A percentile compares a stretch with the other conserved stretches of the same genome.
phyloP scores from a whole-genome alignment of 1,140 invertebrate species.

The Araneus ventricosus region DNA sequence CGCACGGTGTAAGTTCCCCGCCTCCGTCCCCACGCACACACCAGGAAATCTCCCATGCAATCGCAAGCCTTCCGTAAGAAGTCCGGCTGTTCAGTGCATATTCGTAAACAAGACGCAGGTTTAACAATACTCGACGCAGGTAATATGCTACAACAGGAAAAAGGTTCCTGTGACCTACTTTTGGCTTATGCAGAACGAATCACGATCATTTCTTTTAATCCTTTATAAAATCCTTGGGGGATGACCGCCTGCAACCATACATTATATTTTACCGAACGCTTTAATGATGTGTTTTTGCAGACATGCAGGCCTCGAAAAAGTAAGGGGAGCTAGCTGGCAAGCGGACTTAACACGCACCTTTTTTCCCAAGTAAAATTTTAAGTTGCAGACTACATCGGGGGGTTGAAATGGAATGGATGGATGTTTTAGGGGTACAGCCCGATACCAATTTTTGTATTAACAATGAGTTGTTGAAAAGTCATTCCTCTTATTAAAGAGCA shows the following conservation, averaged over 20 bases:
- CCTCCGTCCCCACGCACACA: not conserved
- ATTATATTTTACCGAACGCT: not conserved
- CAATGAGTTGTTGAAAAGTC: too few species aligned
- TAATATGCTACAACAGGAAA: slow-evolving; percentile 58
- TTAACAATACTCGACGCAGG: slow-evolving; percentile 44
- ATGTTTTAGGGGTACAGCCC: too few species aligned
- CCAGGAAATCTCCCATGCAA: slow-evolving; percentile 41
- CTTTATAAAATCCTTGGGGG: slow-evolving; percentile 12
- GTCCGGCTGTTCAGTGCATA: slow-evolving; percentile 40
- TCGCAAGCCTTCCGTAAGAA: slow-evolving; percentile 64
- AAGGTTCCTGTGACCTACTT: slow-evolving; percentile 67
- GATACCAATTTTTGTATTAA: too few species aligned
- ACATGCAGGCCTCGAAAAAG: not conserved
- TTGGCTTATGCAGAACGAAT: not conserved
- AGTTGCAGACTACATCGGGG: too few species aligned
- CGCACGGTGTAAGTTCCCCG: too few species aligned
- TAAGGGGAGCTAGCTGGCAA: not conserved
- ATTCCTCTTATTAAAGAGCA: too few species aligned
- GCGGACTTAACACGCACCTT: too few species aligned
- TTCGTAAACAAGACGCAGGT: slow-evolving; percentile 66
- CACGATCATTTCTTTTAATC: not conserved
- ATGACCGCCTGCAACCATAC: not conserved
- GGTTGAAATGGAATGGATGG: too few species aligned
- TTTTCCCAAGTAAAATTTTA: too few species aligned
- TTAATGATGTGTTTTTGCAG: not conserved